These are phyloP conservation scores for Torymus auratus DNA, from an alignment of 2,888 invertebrate species.

Conservation along the genomic window DNA sequence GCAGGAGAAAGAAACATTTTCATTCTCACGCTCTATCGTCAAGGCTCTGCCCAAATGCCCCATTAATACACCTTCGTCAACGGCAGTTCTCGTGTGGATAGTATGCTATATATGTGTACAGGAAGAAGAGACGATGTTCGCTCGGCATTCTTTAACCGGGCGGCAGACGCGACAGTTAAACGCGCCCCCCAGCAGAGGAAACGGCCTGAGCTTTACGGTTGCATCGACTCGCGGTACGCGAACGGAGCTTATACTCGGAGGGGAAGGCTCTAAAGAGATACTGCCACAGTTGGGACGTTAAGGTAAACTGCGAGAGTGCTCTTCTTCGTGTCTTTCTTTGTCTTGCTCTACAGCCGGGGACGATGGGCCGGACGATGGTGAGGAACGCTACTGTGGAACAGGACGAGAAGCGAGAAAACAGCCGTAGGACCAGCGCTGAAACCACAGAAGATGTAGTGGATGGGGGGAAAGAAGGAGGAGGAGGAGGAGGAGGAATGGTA, in stretches of 20 bases:
- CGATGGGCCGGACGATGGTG: too few relatives aligned
- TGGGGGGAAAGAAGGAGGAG: background rate
- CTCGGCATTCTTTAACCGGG: constrained; percentile 3
- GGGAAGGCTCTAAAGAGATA: constrained; percentile 38
- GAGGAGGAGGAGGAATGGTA: constrained; percentile 28
- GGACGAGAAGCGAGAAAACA: too few relatives aligned
- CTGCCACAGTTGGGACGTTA: constrained; percentile 23
- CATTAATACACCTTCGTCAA: too few relatives aligned
- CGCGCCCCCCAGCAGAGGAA: background rate
- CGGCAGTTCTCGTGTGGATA: too few relatives aligned
- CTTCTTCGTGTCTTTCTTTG: constrained; percentile 9
- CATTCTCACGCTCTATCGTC: too few relatives aligned
- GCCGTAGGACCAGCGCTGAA: too few relatives aligned
- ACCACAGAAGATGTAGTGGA: too few relatives aligned
- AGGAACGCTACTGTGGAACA: too few relatives aligned
- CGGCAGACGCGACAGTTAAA: background rate
- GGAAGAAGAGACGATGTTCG: background rate
- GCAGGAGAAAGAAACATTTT: too few relatives aligned
- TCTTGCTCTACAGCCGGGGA: constrained; percentile 28
- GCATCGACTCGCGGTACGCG: background rate
- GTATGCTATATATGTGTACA: too few relatives aligned
- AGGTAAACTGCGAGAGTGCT: constrained; percentile 19
- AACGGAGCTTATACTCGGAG: background rate
- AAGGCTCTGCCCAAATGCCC: too few relatives aligned
- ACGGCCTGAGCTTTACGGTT: background rate